These are phyloP conservation scores for Chymomyza amoena DNA, from an alignment of 2,888 invertebrate genomes.

Conservation along the genomic window DNA sequence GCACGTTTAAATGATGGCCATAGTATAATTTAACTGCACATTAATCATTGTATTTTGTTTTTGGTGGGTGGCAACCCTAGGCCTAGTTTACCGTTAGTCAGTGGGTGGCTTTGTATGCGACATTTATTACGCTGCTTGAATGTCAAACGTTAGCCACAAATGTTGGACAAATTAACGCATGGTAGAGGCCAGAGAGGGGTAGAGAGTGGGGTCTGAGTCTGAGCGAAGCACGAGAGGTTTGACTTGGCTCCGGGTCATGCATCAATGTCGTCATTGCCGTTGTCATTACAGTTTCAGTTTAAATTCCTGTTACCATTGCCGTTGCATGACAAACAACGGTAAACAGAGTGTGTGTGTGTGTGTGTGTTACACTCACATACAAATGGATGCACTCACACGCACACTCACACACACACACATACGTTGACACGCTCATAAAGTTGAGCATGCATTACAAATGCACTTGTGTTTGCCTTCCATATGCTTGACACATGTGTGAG, in stretches of 20 bases:
- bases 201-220: not conserved
- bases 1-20: not conserved
- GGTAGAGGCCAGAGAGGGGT: constrained; percentile 22
- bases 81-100: constrained; percentile 28
- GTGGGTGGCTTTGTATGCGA: constrained; percentile 41
- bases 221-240: not conserved
- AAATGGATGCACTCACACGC: not conserved
- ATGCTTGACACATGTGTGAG: constrained; percentile 50
- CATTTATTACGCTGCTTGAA: constrained; percentile 66
- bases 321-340: constrained; percentile 2
- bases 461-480: constrained; percentile 47
- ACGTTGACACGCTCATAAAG: not conserved
- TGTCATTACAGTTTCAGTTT: not conserved
- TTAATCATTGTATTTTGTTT: constrained; percentile 59
- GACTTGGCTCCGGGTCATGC: constrained; percentile 47
- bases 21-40: constrained; percentile 44
- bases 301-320: not conserved
- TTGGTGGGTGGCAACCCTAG: constrained; percentile 2
- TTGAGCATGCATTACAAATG: constrained; percentile 33
- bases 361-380: not conserved
- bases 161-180: constrained; percentile 65
- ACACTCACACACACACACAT: constrained; percentile 1
- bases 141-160: constrained; percentile 41
- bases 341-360: too few relatives aligned
- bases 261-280: constrained; percentile 54